phyloP scores from a whole-genome alignment of 2,113 vertebrate genomes.

The Noturus placidus region DNA sequence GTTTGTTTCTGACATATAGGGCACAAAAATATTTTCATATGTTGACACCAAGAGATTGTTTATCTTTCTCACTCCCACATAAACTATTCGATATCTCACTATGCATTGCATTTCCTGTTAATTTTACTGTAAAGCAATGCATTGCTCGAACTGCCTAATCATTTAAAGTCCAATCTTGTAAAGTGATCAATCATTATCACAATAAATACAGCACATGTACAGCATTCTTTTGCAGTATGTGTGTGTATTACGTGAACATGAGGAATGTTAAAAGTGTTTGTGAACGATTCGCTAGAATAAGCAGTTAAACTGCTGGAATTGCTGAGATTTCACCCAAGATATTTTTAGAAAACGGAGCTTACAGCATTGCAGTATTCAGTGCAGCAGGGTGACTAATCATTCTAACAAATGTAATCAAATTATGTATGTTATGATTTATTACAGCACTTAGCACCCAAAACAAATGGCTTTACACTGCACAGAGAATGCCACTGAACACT shows the following conservation, averaged over 20 bases:
- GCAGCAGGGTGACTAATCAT: slow-evolving; percentile 28
- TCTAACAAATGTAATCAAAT: slow-evolving; percentile 26
- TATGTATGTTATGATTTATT: slow-evolving; percentile 36
- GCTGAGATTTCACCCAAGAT: background rate
- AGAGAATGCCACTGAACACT: slow-evolving; percentile 16
- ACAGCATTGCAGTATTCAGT: slow-evolving; percentile 5
- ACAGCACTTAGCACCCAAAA: slow-evolving; percentile 13
- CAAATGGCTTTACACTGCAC: background rate
- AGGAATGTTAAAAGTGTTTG: background rate
- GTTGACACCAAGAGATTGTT: background rate
- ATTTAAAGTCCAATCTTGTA: background rate
- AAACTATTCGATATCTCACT: background rate
- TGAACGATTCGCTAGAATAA: background rate
- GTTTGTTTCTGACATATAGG: too few species aligned
- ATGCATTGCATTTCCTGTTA: background rate
- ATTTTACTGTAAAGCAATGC: background rate
- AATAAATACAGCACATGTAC: background rate
- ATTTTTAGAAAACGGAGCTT: slow-evolving; percentile 5
- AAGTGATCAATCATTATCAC: background rate
- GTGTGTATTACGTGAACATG: background rate
- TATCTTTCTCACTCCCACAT: background rate
- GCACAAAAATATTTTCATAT: background rate
- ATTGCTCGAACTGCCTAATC: background rate
- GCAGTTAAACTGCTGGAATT: slow-evolving; percentile 17
- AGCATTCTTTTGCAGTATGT: background rate